phyloP scores from a whole-genome alignment of 2,113 vertebrate genomes.

The Peromyscus leucopus region DNA sequence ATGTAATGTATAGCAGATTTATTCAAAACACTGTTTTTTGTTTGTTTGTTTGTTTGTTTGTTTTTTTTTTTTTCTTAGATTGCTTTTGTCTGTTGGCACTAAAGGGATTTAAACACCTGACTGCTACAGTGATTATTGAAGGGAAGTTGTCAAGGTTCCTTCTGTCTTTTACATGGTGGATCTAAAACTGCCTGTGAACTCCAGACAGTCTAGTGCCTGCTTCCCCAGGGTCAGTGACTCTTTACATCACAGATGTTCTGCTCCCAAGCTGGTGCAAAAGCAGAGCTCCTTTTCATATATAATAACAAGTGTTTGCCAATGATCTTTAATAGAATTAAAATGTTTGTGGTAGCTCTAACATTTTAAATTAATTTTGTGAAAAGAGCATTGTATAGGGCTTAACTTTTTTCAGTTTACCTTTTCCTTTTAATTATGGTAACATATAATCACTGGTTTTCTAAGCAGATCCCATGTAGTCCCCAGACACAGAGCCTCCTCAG shows the following conservation, averaged over 20 bases:
- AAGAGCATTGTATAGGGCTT: slow-evolving; percentile 75
- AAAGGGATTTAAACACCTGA: slow-evolving; percentile 71
- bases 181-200: slow-evolving; percentile 81
- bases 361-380: slow-evolving; percentile 76
- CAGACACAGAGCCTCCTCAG: not conserved
- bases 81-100: slow-evolving; percentile 69
- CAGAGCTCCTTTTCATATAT: slow-evolving; percentile 65
- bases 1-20: slow-evolving; percentile 50
- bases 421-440: slow-evolving; percentile 63
- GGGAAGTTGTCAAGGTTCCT: slow-evolving; percentile 22
- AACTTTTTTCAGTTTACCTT: slow-evolving; percentile 78
- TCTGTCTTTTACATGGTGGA: slow-evolving; percentile 64
- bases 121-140: slow-evolving; percentile 72
- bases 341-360: slow-evolving; percentile 80
- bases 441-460: slow-evolving; percentile 41
- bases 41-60: slow-evolving; percentile 55
- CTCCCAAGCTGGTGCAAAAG: slow-evolving; percentile 40
- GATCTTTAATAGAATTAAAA: slow-evolving; percentile 74
- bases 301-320: slow-evolving; percentile 59
- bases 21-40: slow-evolving; percentile 53
- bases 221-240: slow-evolving; percentile 69
- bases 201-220: slow-evolving; percentile 62
- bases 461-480: slow-evolving; percentile 51
- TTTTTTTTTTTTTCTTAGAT: slow-evolving; percentile 50
- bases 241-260: slow-evolving; percentile 14